Evolutionary conservation across 2,888 invertebrate genomes (phyloP), one percentile per base, ranked within the genome.

Genomic region (Sepiola atlantica): DNA sequence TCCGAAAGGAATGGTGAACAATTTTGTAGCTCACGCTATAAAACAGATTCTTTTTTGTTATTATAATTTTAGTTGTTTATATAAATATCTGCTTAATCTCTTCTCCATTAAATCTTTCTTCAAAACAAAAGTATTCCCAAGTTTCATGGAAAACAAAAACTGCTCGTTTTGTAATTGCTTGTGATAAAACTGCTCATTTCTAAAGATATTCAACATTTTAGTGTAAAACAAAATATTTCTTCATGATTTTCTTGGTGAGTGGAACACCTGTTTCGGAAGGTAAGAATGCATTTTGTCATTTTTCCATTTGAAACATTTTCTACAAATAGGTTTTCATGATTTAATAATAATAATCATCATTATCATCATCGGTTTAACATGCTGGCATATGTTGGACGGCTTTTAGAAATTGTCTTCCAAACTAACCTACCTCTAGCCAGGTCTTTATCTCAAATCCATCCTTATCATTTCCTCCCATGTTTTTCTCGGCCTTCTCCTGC

Each of bases 241-340:
- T 18, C n/a, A 77, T 77, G 77, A 77, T 77, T 32, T n/a, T 77
- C 18, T 77, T 77, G n/a, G 18, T 77, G 77, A 77, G 77, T 77
- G 77, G 77, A 77, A 77, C 14, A 77, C 77, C 77, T 77, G n/a
- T 77, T 77, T 77, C 77, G n/a, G 77, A 77, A 77, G 77, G 77
- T 77, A 77, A 77, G n/a, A n/a, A 45, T 45, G 45, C 8, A 45
- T 45, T 45, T 45, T 45, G 45, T 77, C n/a, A 61, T 28, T 61
- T 21, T 8, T 61, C 0, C n/a, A n/a, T n/a, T 77, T 77, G n/a
- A 77, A 77, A 77, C 4, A 77, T 77, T 77, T 77, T 45, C 45
- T 45, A 45, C 45, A 8, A 45, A 45, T 45, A 8, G 45, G 45
- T 45, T 45, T 45, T 45, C 45, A 2, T 45, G 45, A 45, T 45